Base-by-base conservation (phyloP, 1,140 invertebrate genomes). In the Sycophila sp. region DNA sequence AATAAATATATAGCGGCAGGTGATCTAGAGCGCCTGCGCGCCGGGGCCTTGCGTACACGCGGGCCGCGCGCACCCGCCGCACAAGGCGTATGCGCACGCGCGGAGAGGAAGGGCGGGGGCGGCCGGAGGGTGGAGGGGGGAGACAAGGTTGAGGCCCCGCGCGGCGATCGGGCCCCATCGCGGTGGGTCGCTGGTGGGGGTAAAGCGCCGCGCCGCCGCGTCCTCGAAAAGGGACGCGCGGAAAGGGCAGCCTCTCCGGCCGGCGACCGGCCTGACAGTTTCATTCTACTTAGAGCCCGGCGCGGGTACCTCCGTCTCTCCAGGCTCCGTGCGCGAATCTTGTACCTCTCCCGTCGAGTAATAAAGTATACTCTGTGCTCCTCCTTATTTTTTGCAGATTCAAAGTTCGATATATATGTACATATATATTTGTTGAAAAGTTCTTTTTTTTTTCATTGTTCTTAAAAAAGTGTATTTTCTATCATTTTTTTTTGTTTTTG, bases 161-260 rank as follows among this genome's bases (percentile, higher is more conserved):
- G 19, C 42, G 42, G 19, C 40, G n/a, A 15, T n/a, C 3, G 40
- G 11, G 11, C 40, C 40, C 8, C 19, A n/a, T 17, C 42, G 42
- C 42, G 17, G 5, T 40, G 38, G 17, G 17, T 10, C 4, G 3
- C 17, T n/a, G 42, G 26, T 81, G 83, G n/a, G 3, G 42, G 42
- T 5, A 51, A 7, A 15, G 19, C 19, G 49, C 49, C 49, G 49
- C 62, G 30, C 47, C 47, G 17, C 34, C 34, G n/a, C 28, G n/a
- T 49, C 34, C 10, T n/a, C 15, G 36, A 55, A 19, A 32, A 32
- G 63, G 51, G 40, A 58, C 28, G 53, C 26, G 13, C 15, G 24
- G 53, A 49, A 68, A 68, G 66, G 66, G 66, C 56, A 60, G 32
- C 42, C 53, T 49, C 30, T 40, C 11, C 22, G 28, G n/a, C 66